Base-by-base conservation (phyloP, 1,140 invertebrate species). In the Platyura marginata region DNA sequence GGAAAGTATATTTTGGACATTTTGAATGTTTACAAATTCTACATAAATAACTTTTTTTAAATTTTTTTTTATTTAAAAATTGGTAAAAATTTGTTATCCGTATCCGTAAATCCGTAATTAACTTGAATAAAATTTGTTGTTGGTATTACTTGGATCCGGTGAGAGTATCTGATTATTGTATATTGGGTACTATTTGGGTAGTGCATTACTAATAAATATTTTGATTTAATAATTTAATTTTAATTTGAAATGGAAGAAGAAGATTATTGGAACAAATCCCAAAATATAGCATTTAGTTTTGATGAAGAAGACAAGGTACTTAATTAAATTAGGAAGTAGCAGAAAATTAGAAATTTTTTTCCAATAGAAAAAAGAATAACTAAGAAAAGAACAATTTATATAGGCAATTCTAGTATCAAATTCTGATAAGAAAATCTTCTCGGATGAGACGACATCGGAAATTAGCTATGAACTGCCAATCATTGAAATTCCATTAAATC, bases 231-330 rank as follows among this genome's bases (percentile, higher is more conserved):
- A n/a, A n/a, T n/a, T n/a, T n/a, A n/a, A n/a, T n/a, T n/a, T n/a
- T n/a, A n/a, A n/a, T n/a, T n/a, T n/a, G n/a, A n/a, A 19, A 38
- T 44, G 43, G 43, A 39, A 6, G 43, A 51, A 18, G 58, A 61
- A 33, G 48, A 45, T 34, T 61, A 59, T 47, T 61, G 59, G 59
- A 61, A 59, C 40, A 50, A 52, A 34, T 61, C 59, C 3, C 47
- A 55, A 5, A 50, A 50, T 9, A 51, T 50, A 8, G 56, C 56
- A 5, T 61, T 61, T 21, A 61, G 56, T 40, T 61, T 61, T 35
- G 59, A 61, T 25, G 58, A 61, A 16, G 55, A 57, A 15, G 53
- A 55, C 2, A 56, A 56, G 32, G 54, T 45, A 34, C 19, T 34
- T 36, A 29, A 8, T 6, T 13, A n/a, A 4, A 34, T 11, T 15